phyloP scores from a whole-genome alignment of 2,888 invertebrate genomes.

The Neelides folsomi region DNA sequence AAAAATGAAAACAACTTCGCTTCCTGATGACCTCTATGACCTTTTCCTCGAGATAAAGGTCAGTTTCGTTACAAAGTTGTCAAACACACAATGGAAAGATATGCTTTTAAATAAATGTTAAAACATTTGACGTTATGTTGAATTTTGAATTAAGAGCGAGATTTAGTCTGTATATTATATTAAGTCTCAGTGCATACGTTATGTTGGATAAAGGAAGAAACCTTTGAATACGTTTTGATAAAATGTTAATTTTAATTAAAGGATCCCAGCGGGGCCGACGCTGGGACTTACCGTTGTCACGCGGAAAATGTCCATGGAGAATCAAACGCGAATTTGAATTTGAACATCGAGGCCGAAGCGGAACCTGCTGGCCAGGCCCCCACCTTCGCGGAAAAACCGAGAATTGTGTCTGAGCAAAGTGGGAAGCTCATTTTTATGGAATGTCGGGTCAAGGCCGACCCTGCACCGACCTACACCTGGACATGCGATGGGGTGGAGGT shows the following conservation, averaged over 20 bases:
- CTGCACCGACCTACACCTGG: conserved; percentile 71
- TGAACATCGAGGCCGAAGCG: conserved; percentile 93
- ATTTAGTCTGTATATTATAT: no score
- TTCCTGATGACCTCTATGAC: conserved; percentile 76
- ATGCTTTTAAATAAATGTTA: no score
- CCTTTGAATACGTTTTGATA: no score
- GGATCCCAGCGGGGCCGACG: conserved; percentile 89
- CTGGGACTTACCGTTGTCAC: conserved; percentile 94
- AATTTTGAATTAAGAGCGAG: conserved; percentile 39
- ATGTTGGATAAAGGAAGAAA: background rate
- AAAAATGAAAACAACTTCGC: conserved; percentile 58
- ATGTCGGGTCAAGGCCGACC: conserved; percentile 68
- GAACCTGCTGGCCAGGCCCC: conserved; percentile 89
- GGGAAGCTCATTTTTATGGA: conserved; percentile 79
- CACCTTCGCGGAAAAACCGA: conserved; percentile 80
- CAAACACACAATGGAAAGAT: no score
- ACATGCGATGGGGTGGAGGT: conserved; percentile 64
- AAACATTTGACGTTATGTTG: conserved; percentile 13
- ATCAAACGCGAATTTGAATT: conserved; percentile 74
- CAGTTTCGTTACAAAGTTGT: no score
- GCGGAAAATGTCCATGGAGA: conserved; percentile 93
- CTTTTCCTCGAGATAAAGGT: conserved; percentile 69
- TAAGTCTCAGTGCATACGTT: background rate
- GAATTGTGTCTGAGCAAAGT: conserved; percentile 67
- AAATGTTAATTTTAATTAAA: conserved; percentile 35